phyloP scores from a whole-genome alignment of 2,888 invertebrate species.

The Epistrophe eligans region DNA sequence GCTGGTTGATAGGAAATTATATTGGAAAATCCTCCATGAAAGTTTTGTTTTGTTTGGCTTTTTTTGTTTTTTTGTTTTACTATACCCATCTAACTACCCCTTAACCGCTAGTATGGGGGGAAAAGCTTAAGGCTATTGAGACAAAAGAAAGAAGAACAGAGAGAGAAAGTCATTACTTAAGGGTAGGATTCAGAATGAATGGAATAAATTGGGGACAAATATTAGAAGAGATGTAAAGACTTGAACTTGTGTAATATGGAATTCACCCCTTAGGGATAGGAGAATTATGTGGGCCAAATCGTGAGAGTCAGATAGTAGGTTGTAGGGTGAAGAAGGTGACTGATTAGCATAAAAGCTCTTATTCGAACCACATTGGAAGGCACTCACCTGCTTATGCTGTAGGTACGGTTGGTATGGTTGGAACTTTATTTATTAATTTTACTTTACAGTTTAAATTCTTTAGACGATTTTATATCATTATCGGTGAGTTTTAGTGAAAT shows the following conservation, averaged over 20 bases:
- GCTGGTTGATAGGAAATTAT: conserved; percentile 1
- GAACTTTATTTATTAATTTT: conserved; percentile 38
- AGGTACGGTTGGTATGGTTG: conserved; percentile 25
- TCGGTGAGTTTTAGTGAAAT: too few relatives aligned
- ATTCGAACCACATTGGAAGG: conserved; percentile 65
- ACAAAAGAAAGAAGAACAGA: not conserved
- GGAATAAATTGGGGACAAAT: conserved; percentile 33
- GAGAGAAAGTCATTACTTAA: not conserved
- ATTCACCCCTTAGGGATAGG: conserved; percentile 56
- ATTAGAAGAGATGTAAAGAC: conserved; percentile 25
- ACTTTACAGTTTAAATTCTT: conserved; percentile 3
- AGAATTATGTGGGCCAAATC: conserved; percentile 61
- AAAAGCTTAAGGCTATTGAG: conserved; percentile 32
- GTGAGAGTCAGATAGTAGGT: conserved; percentile 22
- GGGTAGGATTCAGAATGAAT: conserved; percentile 33
- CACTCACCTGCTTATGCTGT: conserved; percentile 72
- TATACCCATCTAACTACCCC: conserved; percentile 9
- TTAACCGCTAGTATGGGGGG: conserved; percentile 14
- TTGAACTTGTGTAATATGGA: conserved; percentile 67
- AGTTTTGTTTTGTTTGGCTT: conserved; percentile 30
- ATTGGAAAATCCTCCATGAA: conserved; percentile 19
- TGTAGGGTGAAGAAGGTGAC: conserved; percentile 35
- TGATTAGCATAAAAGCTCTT: conserved; percentile 72
- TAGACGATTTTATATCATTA: not conserved
- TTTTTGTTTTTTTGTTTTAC: not conserved